These are phyloP conservation scores for Rhinopithecus roxellana DNA, from an alignment of 2,113 vertebrate species.

Conservation along the genomic window DNA sequence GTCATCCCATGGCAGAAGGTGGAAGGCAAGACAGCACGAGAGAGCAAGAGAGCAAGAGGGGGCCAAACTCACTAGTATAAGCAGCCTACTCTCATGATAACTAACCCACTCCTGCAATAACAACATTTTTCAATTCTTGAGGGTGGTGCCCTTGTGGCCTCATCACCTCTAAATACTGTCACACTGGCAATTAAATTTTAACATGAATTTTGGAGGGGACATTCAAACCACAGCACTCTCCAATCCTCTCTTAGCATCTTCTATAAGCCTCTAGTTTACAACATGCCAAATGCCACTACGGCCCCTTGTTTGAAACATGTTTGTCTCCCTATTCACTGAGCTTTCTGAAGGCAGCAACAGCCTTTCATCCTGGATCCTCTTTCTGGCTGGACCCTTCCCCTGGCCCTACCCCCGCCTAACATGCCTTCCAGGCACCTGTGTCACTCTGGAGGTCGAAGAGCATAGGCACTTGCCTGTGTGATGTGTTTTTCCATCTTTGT, in stretches of 20 bases:
- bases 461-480: not conserved
- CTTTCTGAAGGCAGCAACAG: not conserved
- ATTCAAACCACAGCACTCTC: not conserved
- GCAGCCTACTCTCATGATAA: not conserved
- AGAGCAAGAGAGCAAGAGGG: not conserved
- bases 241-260: not conserved
- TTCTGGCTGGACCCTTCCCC: not conserved
- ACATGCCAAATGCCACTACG: not conserved
- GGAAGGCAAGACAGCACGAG: not conserved
- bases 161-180: not conserved
- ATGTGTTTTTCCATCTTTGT: too few relatives aligned
- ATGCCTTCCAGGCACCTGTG: not conserved
- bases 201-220: not conserved
- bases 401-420: too few relatives aligned
- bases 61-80: too few relatives aligned
- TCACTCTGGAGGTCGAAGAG: not conserved
- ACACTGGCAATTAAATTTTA: not conserved
- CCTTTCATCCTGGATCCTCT: not conserved
- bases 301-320: not conserved
- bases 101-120: not conserved
- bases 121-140: not conserved
- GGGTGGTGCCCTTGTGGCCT: not conserved
- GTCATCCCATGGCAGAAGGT: not conserved
- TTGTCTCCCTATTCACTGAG: not conserved
- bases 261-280: not conserved